Evolutionary conservation across 2,113 vertebrate genomes (phyloP).

Genomic region (Oncorhynchus kisutch): DNA sequence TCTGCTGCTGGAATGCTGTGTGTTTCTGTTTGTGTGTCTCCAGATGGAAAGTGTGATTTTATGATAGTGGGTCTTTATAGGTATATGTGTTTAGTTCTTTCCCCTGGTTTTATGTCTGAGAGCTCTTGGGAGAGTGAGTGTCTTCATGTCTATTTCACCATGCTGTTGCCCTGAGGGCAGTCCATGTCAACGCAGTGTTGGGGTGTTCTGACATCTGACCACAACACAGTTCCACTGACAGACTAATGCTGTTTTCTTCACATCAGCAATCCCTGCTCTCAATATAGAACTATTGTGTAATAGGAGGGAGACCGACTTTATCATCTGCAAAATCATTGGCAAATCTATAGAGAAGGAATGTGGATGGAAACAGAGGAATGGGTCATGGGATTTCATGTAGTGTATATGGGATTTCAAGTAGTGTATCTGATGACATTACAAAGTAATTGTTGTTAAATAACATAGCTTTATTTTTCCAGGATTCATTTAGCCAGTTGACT

Average conservation of each 20-base stretch:
- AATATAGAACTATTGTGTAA: neutral
- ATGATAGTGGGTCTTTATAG: neutral
- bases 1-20: constrained; percentile 45
- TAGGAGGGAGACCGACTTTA: neutral
- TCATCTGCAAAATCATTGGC: neutral
- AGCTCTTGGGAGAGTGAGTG: neutral
- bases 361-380: neutral
- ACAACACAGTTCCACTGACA: neutral
- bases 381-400: neutral
- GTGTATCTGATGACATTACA: too few species aligned
- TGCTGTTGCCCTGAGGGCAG: neutral
- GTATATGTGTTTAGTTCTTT: constrained; percentile 13
- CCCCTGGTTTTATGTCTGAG: neutral
- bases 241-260: neutral
- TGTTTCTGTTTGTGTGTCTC: constrained; percentile 1
- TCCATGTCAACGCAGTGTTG: neutral
- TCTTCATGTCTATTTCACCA: neutral
- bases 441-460: too few species aligned
- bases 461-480: too few species aligned
- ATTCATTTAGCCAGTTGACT: too few species aligned
- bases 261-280: neutral
- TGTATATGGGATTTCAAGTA: too few species aligned
- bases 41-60: constrained; percentile 3
- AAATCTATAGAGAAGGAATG: neutral
- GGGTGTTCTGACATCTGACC: neutral